Percentiles rank a stretch among this genome's conserved stretches.
Conservation (phyloP, 2,113 vertebrate species). For the Symphodus melops region DNA sequence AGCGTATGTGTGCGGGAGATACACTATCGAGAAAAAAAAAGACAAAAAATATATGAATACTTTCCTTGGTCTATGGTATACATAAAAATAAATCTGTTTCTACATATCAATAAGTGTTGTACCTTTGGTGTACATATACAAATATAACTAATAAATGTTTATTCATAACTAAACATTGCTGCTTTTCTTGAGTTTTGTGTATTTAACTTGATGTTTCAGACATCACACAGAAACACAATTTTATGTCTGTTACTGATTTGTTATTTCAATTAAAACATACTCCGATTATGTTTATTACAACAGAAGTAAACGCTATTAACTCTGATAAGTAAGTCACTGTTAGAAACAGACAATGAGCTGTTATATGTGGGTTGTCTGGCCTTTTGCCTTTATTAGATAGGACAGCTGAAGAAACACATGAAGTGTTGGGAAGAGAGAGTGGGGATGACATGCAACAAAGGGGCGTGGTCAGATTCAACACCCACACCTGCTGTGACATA, state of each 20-base stretch:
- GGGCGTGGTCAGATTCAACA: too few relatives aligned
- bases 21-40: constrained; percentile 72
- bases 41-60: constrained; percentile 70
- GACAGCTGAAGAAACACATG: too few relatives aligned
- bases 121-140: constrained; percentile 96
- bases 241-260: neutral
- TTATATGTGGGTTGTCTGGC: too few relatives aligned
- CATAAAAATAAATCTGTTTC: constrained; percentile 81
- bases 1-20: constrained; percentile 65
- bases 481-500: too few relatives aligned
- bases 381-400: too few relatives aligned
- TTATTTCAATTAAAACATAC: too few relatives aligned
- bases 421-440: too few relatives aligned
- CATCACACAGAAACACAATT: neutral
- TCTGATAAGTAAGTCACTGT: too few relatives aligned
- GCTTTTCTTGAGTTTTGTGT: constrained; percentile 22
- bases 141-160: constrained; percentile 96
- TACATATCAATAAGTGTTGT: constrained; percentile 94
- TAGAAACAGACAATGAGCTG: too few relatives aligned
- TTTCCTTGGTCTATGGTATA: constrained; percentile 82
- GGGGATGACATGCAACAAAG: too few relatives aligned
- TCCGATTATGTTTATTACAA: too few relatives aligned
- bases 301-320: too few relatives aligned
- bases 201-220: neutral
- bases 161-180: constrained; percentile 88